Conservation (phyloP, 2,113 vertebrate genomes). For the Catagonus wagneri region DNA sequence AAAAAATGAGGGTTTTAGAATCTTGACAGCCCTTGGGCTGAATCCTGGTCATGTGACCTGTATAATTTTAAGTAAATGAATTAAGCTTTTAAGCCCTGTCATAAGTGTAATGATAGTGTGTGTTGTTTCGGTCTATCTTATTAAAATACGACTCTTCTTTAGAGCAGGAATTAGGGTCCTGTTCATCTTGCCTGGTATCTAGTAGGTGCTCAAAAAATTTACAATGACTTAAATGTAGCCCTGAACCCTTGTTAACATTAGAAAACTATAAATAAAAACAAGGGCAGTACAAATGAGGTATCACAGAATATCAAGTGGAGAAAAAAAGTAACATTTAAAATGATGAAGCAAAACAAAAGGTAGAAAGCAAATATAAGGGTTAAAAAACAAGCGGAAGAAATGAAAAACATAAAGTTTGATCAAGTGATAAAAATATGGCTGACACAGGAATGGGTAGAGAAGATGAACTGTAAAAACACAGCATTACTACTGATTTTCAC, state of each 20-base stretch:
- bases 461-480: not conserved
- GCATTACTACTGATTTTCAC: not conserved
- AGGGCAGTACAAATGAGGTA: not conserved
- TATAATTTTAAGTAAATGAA: not conserved
- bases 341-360: not conserved
- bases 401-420: not conserved
- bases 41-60: not conserved
- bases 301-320: not conserved
- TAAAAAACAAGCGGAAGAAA: conserved; percentile 24
- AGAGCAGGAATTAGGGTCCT: not conserved
- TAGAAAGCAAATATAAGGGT: not conserved
- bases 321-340: not conserved
- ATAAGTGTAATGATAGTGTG: not conserved
- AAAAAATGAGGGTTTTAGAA: not conserved
- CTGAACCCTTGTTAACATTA: not conserved
- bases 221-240: not conserved
- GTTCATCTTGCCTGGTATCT: not conserved
- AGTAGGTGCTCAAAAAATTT: not conserved
- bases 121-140: not conserved
- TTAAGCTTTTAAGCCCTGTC: not conserved
- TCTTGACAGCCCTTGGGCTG: not conserved
- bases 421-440: not conserved
- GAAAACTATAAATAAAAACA: not conserved
- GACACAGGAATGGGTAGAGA: not conserved
- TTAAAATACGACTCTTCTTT: not conserved